Evolutionary conservation across 2,113 vertebrate genomes (phyloP).

Genomic region (Azemiops feae): DNA sequence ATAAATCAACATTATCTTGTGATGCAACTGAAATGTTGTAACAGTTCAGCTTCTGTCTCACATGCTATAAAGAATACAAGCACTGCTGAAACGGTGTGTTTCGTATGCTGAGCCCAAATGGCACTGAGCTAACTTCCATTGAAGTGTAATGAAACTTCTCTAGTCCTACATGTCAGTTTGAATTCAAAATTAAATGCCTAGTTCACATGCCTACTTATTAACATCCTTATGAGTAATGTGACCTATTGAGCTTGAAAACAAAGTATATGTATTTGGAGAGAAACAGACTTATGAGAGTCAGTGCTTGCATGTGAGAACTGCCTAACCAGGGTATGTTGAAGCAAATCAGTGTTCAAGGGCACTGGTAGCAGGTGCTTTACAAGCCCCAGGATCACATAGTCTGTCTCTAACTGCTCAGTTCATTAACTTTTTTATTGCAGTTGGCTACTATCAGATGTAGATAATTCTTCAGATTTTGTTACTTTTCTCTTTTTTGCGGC

Average conservation of each 20-base stretch:
- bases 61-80: not conserved
- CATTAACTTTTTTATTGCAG: not conserved
- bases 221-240: not conserved
- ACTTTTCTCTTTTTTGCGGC: not conserved
- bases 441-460: not conserved
- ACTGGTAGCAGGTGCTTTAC: not conserved
- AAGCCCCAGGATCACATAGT: not conserved
- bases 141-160: not conserved
- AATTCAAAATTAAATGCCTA: slow-evolving; percentile 7
- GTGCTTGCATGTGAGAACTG: not conserved
- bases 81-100: not conserved
- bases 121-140: slow-evolving; percentile 11
- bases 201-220: slow-evolving; percentile 15
- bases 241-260: not conserved
- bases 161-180: not conserved
- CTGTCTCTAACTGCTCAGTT: not conserved
- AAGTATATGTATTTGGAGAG: not conserved
- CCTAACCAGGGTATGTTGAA: not conserved
- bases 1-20: not conserved
- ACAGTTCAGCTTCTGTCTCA: not conserved
- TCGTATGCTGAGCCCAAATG: rapidly evolving
- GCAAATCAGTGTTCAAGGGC: not conserved
- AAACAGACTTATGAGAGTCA: rapidly evolving
- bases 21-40: rapidly evolving
- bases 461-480: not conserved